Evolutionary conservation across 1,140 invertebrate species (phyloP).

Genomic region (Penaeus vannamei): DNA sequence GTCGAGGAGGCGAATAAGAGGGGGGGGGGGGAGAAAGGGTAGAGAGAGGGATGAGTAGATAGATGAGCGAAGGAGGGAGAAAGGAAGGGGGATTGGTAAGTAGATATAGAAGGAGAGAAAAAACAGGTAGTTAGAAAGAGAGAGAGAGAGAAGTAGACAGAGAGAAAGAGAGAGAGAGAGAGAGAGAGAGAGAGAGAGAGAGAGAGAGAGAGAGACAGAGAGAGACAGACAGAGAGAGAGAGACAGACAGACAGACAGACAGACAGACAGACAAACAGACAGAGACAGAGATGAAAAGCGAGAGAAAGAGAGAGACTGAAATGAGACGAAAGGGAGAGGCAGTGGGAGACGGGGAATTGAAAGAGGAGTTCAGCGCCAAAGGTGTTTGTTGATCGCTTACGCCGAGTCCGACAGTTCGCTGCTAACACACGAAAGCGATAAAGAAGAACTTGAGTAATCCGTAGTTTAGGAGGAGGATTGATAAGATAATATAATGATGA

Average conservation of each 20-base stretch:
- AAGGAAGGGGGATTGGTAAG: background rate
- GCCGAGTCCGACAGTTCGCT: no score
- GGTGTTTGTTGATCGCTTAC: no score
- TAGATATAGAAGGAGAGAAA: background rate
- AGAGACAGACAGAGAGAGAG: no score
- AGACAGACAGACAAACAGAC: background rate
- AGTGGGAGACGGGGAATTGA: no score
- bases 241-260: background rate
- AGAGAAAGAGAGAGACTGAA: background rate
- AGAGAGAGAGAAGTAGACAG: slow-evolving; percentile 21
- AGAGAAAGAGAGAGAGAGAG: slow-evolving; percentile 25
- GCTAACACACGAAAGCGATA: no score
- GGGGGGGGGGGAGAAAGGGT: background rate
- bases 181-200: slow-evolving; percentile 8
- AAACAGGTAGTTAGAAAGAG: background rate
- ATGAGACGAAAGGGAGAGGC: background rate
- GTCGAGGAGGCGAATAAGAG: background rate
- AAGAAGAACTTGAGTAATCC: no score
- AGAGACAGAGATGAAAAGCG: background rate
- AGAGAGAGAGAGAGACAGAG: background rate
- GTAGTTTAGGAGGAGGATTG: no score
- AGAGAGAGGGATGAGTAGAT: background rate
- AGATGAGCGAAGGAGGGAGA: background rate
- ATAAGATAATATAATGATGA: no score
- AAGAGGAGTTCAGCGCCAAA: no score